phyloP scores from a whole-genome alignment of 2,113 vertebrate genomes.

The Perognathus longimembris region DNA sequence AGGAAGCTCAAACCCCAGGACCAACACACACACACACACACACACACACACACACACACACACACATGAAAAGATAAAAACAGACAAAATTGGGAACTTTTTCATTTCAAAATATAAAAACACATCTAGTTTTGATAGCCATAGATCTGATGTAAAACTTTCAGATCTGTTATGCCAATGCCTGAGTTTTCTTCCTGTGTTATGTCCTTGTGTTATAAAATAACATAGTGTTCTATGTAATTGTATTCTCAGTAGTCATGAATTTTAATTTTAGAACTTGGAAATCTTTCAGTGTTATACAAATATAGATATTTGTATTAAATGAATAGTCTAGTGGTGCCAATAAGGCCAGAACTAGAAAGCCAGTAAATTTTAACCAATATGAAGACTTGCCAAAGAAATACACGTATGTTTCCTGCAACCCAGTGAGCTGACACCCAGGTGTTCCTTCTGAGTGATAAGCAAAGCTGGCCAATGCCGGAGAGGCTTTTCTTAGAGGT shows the following conservation, averaged over 20 bases:
- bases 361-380: background rate
- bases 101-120: background rate
- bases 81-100: too few species aligned
- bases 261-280: slow-evolving; percentile 26
- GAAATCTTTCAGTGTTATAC: background rate
- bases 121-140: background rate
- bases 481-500: slow-evolving; percentile 69
- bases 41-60: too few species aligned
- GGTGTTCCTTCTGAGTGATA: background rate
- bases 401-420: background rate
- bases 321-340: background rate
- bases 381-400: slow-evolving; percentile 29
- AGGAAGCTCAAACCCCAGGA: too few species aligned
- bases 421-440: slow-evolving; percentile 7
- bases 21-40: too few species aligned
- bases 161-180: background rate
- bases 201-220: background rate
- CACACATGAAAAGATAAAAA: too few species aligned
- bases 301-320: slow-evolving; percentile 37
- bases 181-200: background rate
- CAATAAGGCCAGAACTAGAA: background rate
- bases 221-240: background rate
- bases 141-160: background rate
- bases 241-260: background rate
- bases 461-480: slow-evolving; percentile 43